Evolutionary conservation across 2,797 vertebrate genomes (phyloP).

Genomic region (Bovichtus variegatus): DNA sequence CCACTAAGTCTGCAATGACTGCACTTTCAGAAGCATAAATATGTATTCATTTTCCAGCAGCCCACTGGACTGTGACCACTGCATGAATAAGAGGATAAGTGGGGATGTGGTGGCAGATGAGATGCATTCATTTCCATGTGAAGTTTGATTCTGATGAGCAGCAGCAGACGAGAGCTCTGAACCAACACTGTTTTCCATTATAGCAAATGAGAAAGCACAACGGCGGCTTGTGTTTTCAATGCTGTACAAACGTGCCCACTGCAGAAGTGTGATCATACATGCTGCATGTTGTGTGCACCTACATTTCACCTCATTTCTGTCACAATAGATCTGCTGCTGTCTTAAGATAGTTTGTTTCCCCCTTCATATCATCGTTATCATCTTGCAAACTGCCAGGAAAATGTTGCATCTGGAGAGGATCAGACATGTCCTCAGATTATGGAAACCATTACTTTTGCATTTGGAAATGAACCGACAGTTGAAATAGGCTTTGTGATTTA

Average conservation of each 20-base stretch:
- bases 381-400: no score
- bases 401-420: no score
- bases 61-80: constrained; percentile 59
- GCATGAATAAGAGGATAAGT: constrained; percentile 67
- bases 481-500: no score
- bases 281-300: not conserved
- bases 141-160: constrained; percentile 38
- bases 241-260: no score
- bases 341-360: not conserved
- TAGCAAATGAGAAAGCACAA: constrained; percentile 24
- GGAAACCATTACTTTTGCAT: no score
- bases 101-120: constrained; percentile 59
- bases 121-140: constrained; percentile 64
- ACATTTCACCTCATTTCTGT: not conserved
- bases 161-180: constrained; percentile 28
- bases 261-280: not conserved
- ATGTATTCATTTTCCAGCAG: constrained; percentile 64
- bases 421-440: no score
- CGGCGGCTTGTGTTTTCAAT: not conserved
- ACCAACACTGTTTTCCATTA: constrained; percentile 41
- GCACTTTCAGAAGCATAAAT: constrained; percentile 62
- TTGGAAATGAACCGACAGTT: no score
- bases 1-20: constrained; percentile 62
- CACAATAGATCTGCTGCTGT: not conserved
- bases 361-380: no score